Evolutionary conservation across 1,140 invertebrate species (phyloP), one percentile per base, ranked within the genome.

Genomic region (Carcinoscorpius rotundicauda): DNA sequence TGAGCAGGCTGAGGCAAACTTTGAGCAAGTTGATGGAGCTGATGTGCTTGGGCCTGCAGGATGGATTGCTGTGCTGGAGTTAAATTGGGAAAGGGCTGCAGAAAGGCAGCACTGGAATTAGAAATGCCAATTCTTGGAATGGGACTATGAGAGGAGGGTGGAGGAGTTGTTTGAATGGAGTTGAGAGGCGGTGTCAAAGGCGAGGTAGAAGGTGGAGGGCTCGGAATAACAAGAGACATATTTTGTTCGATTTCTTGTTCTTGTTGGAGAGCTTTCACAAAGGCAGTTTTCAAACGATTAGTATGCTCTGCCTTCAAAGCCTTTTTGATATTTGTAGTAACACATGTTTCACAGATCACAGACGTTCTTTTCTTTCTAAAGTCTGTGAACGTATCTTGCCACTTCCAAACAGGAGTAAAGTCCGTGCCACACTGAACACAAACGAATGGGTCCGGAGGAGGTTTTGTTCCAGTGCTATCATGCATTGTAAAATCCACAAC

Each of bases 381-480:
- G 78, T 81, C 73, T 29, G 29, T 2, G 29, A 29, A 29, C 81
- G 78, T 78, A 70, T 89, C 89, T 73, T 97, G 93, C 86, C 93
- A 94, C 78, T 98, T 98, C 97, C 97, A 99, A 49, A 97, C 91
- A 1, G 95, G 93, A 3, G 97, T 98, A 78, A 97, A 99, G 77
- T 98, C 96, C 61, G 94, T 94, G 70, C 87, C 86, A 79, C 97
- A 99, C 77, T 98, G 96, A 68, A 92, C 89, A 80, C 97, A 99
- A 60, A 86, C 81, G 77, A 93, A 90, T 5, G 90, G 88, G 72
- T 85, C 86, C 59, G 79, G 81, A 29, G 75, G 72, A 57, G 71
- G 70, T 11, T 68, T 68, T 51, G 66, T 69, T 29, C 61, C 61
- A 75, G 78, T 86, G 76, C 78, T 74, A 68, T 72, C 74, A 63